Evolutionary conservation across 2,797 vertebrate species (phyloP).

Genomic region (Microctenopoma steveboyesi): DNA sequence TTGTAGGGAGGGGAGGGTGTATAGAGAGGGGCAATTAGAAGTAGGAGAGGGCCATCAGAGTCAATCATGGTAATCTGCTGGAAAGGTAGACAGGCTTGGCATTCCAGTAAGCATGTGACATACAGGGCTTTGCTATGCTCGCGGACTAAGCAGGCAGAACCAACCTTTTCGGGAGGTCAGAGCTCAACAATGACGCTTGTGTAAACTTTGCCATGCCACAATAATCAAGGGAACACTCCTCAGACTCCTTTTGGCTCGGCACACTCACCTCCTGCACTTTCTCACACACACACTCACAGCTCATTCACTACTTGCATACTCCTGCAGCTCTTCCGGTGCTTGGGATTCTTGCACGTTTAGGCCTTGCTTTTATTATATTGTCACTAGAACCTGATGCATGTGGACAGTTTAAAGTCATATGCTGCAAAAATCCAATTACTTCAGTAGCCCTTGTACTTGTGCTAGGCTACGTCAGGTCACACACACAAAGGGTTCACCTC

Average conservation of each 20-base stretch:
- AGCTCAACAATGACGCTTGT: constrained; percentile 83
- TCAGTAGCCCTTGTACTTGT: constrained; percentile 32
- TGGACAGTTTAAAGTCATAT: constrained; percentile 7
- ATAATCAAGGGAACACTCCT: constrained; percentile 78
- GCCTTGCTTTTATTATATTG: constrained; percentile 3
- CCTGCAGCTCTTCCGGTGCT: background rate
- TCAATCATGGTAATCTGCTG: constrained; percentile 83
- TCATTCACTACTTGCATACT: constrained; percentile 21
- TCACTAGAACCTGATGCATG: constrained; percentile 9
- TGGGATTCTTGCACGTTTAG: background rate
- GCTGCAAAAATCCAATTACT: constrained; percentile 22
- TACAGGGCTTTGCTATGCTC: constrained; percentile 66
- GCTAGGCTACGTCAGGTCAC: constrained; percentile 72
- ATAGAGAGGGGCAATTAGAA: constrained; percentile 76
- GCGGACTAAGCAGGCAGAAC: constrained; percentile 77
- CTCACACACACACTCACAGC: constrained; percentile 19
- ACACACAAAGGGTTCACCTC: constrained; percentile 76
- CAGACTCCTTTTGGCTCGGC: constrained; percentile 27
- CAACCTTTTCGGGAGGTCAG: constrained; percentile 78
- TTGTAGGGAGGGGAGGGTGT: constrained; percentile 20
- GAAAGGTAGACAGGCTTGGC: constrained; percentile 81
- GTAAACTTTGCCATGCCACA: constrained; percentile 84
- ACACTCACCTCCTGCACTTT: constrained; percentile 23
- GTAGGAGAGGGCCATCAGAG: constrained; percentile 76
- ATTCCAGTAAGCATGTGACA: constrained; percentile 84